A percentile compares a stretch with the other conserved stretches of the same genome.
Evolutionary conservation across 2,797 vertebrate species (phyloP).

Genomic region (Siniperca undulata): DNA sequence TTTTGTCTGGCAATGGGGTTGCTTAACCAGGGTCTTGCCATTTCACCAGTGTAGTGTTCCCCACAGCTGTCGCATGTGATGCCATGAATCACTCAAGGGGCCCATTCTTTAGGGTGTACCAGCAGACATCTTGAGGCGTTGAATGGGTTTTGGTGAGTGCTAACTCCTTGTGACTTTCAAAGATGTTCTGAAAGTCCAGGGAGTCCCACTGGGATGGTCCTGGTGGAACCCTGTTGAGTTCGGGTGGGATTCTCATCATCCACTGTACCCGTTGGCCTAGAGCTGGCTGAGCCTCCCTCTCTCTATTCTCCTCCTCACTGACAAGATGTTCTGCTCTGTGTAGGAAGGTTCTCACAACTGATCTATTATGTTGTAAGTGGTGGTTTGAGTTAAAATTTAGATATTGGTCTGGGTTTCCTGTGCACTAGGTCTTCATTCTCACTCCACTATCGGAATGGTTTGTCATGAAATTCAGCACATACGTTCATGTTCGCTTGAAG

Average conservation of each 20-base stretch:
- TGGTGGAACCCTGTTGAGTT: too few species aligned
- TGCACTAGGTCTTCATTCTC: background rate
- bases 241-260: background rate
- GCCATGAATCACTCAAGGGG: background rate
- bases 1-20: too few species aligned
- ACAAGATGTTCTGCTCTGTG: background rate
- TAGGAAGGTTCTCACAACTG: background rate
- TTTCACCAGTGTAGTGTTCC: too few species aligned
- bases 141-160: background rate
- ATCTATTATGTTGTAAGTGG: background rate
- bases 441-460: background rate
- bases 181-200: too few species aligned
- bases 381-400: background rate
- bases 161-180: too few species aligned
- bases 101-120: too few species aligned
- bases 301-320: background rate
- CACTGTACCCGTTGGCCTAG: background rate
- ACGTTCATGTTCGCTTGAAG: background rate
- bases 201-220: background rate
- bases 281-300: background rate
- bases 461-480: background rate
- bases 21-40: too few species aligned
- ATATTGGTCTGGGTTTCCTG: background rate
- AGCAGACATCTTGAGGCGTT: too few species aligned
- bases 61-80: background rate